Evolutionary conservation across 1,140 invertebrate species (phyloP).

Genomic region (honey bee (Apis mellifera)): Amel_HAv3.1 CM009944.2:1420501-1421000

Average conservation of each 20-base stretch:
- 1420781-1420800: neutral
- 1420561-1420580: no score
- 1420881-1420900: neutral
- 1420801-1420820: neutral
- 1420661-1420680: no score
- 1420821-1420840: neutral
- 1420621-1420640: no score
- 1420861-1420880: neutral
- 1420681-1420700: no score
- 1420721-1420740: neutral
- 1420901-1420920: neutral
- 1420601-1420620: no score
- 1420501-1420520: no score
- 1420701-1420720: neutral
- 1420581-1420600: no score
- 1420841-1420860: neutral
- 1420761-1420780: neutral
- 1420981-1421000: slow-evolving; percentile 9
- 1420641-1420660: no score
- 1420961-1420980: neutral
- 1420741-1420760: neutral
- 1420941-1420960: slow-evolving; percentile 16
- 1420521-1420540: no score
- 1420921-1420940: neutral
- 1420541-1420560: no score